Base-by-base conservation (phyloP, 2,797 vertebrate genomes). In the Muraenolepis orangiensis region DNA sequence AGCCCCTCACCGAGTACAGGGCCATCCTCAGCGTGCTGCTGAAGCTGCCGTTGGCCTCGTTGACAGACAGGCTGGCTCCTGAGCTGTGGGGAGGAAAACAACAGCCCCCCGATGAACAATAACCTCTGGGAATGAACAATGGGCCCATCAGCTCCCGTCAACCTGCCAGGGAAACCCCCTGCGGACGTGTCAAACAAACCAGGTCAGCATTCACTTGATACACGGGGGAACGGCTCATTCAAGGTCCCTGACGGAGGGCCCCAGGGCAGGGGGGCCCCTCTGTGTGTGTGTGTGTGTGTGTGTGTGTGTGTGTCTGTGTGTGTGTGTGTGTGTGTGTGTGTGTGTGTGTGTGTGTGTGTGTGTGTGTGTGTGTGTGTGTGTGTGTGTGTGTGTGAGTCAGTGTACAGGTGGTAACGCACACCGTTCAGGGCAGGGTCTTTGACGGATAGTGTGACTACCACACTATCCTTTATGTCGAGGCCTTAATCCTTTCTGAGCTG, bases 41-140 rank as follows among this genome's bases (percentile, higher is more conserved):
- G 78, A 93, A 93, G 80, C 88, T 93, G 0, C 93, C 93, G 16
- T 91, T 91, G 0, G 83, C 90, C 84, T 93, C 91, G 69, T 81
- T 90, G 40, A 93, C 80, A 6, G 88, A 88, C 74, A 93, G 72
- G 64, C 72, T 91, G 61, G 79, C 85, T 26, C 86, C 92, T 51
- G 91, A 84, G 66, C 93, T 93, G 86, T 81, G 40, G 42, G 40
- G 51, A 16, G 36, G 67, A 71, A 75, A 72, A 71, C 77, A 26
- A 68, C 18, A 8, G 72, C 34, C 13, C 13, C 10, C 26, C 80
- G 70, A 81, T 70, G 40, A 70, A 68, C 66, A 69, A 40, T 73
- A 3, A 72, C 32, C 16, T 10, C 23, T 26, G 23, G 57, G 57
- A 64, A 64, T 23, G n/a, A 64, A 64, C 51, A n/a, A 26, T 2